These are phyloP conservation scores for Byasa hedistus DNA, from an alignment of 2,888 invertebrate species.

Conservation along the genomic window DNA sequence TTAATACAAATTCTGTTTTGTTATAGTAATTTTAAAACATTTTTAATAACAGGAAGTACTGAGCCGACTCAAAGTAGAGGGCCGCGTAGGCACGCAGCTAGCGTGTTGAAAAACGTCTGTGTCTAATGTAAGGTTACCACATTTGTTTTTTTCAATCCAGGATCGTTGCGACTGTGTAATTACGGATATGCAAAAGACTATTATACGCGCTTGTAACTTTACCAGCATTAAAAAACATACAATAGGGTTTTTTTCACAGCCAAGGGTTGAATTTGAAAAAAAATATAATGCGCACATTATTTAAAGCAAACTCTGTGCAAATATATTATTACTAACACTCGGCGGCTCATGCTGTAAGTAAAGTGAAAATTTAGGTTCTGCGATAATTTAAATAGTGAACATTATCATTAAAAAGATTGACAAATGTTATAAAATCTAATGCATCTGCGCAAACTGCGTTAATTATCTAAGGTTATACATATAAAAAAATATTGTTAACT, in stretches of 20 bases:
- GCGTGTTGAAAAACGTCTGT: slow-evolving; percentile 27
- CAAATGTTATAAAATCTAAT: too few species aligned
- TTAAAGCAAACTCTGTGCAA: not conserved
- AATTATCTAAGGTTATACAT: too few species aligned
- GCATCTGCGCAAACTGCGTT: too few species aligned
- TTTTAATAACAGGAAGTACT: slow-evolving; percentile 30
- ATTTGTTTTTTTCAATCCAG: slow-evolving; percentile 3
- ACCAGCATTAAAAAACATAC: not conserved
- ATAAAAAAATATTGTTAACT: too few species aligned
- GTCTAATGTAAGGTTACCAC: slow-evolving; percentile 27
- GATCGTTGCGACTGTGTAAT: not conserved
- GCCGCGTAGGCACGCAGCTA: slow-evolving; percentile 24
- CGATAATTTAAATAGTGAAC: too few species aligned
- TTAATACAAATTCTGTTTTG: slow-evolving; percentile 13
- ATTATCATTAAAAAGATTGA: too few species aligned
- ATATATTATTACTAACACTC: not conserved
- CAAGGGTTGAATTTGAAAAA: slow-evolving; percentile 1
- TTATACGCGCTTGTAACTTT: not conserved
- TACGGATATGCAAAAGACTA: slow-evolving; percentile 1
- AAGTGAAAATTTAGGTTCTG: too few species aligned
- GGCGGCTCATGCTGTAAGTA: too few species aligned
- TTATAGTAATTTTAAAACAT: slow-evolving; percentile 27
- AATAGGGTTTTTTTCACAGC: not conserved
- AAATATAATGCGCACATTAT: not conserved
- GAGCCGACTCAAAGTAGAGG: slow-evolving; percentile 28